phyloP scores from a whole-genome alignment of 2,113 vertebrate species.

The Dolichallabes microphthalmus region DNA sequence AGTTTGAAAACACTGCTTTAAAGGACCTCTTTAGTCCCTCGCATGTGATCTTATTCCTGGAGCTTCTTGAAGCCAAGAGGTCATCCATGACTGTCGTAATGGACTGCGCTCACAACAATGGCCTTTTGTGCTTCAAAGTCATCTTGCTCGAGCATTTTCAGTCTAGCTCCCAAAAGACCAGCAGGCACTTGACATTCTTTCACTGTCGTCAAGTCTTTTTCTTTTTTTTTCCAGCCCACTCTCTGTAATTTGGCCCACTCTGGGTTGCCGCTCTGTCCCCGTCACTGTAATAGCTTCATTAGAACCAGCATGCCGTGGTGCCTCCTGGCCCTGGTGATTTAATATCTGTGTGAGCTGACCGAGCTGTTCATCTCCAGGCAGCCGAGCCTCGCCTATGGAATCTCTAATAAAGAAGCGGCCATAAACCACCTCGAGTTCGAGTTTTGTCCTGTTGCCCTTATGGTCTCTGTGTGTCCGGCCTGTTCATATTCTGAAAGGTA shows the following conservation, averaged over 20 bases:
- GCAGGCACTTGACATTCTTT: conserved; percentile 14
- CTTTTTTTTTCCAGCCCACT: neutral
- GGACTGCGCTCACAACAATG: neutral
- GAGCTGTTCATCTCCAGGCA: conserved; percentile 57
- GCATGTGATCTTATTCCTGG: neutral
- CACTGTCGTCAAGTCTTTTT: neutral
- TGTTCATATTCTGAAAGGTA: neutral
- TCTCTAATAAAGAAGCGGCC: conserved; percentile 64
- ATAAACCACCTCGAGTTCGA: conserved; percentile 56
- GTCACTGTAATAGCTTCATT: conserved; percentile 63
- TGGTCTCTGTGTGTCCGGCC: neutral
- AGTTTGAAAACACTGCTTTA: neutral
- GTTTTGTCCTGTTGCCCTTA: neutral
- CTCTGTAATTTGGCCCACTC: conserved; percentile 21
- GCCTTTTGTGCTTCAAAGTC: neutral
- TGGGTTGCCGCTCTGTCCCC: conserved; percentile 51
- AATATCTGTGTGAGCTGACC: conserved; percentile 57
- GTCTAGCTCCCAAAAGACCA: conserved; percentile 5
- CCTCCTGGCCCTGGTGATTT: conserved; percentile 63
- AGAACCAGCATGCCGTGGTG: conserved; percentile 55
- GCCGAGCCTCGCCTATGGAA: conserved; percentile 63
- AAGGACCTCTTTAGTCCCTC: neutral
- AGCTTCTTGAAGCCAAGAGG: conserved; percentile 2
- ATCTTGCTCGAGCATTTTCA: conserved; percentile 28
- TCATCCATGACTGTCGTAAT: conserved; percentile 27